Conservation (phyloP, 2,113 vertebrate species). For the Tupaia chinensis region DNA sequence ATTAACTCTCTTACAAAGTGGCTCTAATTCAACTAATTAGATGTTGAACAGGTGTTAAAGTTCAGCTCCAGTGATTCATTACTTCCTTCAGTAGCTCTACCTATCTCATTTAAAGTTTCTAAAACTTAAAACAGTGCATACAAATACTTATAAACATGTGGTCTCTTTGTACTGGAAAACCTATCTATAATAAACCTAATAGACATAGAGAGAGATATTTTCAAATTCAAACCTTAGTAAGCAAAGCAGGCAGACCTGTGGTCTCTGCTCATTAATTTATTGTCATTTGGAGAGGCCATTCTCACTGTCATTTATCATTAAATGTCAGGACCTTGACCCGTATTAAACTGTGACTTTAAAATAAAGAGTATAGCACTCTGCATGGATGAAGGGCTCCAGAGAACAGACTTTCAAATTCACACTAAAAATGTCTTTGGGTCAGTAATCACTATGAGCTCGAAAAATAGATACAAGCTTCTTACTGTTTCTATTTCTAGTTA, state of each 20-base stretch:
- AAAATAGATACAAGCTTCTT: constrained; percentile 5
- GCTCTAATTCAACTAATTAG: constrained; percentile 88
- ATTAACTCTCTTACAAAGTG: constrained; percentile 86
- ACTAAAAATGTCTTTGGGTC: constrained; percentile 24
- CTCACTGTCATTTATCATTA: constrained; percentile 71
- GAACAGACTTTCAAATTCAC: constrained; percentile 18
- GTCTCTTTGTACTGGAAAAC: constrained; percentile 67
- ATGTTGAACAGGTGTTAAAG: constrained; percentile 87
- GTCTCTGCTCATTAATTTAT: constrained; percentile 58
- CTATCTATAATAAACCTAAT: constrained; percentile 59
- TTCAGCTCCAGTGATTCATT: constrained; percentile 86
- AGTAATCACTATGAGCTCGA: background rate
- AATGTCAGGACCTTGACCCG: constrained; percentile 51
- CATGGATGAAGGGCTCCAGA: background rate
- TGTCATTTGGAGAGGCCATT: constrained; percentile 53
- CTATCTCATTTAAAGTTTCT: constrained; percentile 84
- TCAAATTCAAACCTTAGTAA: constrained; percentile 49
- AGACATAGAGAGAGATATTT: background rate
- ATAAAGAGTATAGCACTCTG: background rate
- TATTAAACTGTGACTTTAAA: constrained; percentile 47
- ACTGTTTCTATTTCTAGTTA: background rate
- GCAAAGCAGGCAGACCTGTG: constrained; percentile 30
- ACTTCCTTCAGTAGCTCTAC: constrained; percentile 81
- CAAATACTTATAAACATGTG: constrained; percentile 65
- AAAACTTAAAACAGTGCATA: constrained; percentile 76